Conservation (phyloP, 2,113 vertebrate genomes). For the Enhydra lutris region DNA sequence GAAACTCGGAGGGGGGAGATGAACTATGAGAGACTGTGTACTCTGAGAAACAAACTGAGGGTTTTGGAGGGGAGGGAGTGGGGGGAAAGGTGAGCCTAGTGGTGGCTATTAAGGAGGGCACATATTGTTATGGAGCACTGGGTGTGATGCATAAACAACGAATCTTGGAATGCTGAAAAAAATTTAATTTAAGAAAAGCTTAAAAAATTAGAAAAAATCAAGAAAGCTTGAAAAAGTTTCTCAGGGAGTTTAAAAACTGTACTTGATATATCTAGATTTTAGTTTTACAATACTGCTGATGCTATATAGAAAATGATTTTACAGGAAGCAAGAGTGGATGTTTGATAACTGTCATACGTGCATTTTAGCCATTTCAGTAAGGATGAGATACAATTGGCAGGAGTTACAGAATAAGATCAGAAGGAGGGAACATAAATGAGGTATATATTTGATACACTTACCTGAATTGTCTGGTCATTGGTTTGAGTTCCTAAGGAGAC, state of each 20-base stretch:
- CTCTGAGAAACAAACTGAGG: too few relatives aligned
- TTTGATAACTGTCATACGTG: not conserved
- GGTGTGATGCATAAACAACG: too few relatives aligned
- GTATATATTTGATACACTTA: not conserved
- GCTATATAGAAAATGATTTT: not conserved
- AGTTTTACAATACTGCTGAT: not conserved
- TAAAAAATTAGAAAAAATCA: too few relatives aligned
- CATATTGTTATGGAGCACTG: too few relatives aligned
- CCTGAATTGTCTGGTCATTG: not conserved
- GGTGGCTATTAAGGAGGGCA: too few relatives aligned
- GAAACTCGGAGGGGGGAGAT: too few relatives aligned
- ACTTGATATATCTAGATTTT: not conserved
- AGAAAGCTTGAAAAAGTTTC: not conserved
- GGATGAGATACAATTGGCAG: not conserved
- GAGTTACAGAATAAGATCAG: not conserved
- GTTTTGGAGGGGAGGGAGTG: too few relatives aligned
- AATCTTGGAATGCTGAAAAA: too few relatives aligned
- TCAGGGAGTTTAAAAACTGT: not conserved
- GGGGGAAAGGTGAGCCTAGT: too few relatives aligned
- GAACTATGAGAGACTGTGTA: too few relatives aligned
- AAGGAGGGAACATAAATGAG: not conserved
- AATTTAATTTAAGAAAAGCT: too few relatives aligned
- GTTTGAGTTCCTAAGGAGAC: not conserved
- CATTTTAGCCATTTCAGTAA: not conserved
- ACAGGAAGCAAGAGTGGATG: not conserved